Evolutionary conservation across 2,797 vertebrate species (phyloP).

Genomic region (Mormyrus proboscirostris): DNA sequence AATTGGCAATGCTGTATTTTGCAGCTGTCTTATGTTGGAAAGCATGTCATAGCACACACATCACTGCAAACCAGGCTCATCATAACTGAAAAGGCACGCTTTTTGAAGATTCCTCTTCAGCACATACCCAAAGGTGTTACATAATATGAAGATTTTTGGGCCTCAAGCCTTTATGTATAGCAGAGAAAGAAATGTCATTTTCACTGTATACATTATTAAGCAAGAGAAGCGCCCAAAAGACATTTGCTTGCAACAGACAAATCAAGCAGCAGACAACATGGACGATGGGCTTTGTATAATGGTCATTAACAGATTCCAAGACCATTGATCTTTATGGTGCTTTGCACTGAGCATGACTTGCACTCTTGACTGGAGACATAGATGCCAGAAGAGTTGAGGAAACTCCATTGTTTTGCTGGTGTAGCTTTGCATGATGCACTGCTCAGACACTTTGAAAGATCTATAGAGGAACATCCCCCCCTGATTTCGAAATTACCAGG

Average conservation of each 20-base stretch:
- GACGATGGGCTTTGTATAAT: neutral
- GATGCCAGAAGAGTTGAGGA: neutral
- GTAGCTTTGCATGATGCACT: neutral
- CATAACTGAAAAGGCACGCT: neutral
- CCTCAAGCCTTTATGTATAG: neutral
- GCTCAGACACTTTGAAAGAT: neutral
- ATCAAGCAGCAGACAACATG: neutral
- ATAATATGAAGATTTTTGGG: neutral
- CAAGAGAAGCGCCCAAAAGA: neutral
- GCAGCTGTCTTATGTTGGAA: neutral
- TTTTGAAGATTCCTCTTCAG: neutral
- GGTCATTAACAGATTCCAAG: neutral
- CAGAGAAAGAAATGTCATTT: neutral
- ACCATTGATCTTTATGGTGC: neutral
- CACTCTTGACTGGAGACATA: neutral
- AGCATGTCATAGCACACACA: neutral
- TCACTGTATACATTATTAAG: conserved; percentile 13
- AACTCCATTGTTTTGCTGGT: neutral
- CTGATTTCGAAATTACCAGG: neutral
- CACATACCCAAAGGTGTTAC: neutral
- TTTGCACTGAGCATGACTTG: neutral
- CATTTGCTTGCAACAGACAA: neutral
- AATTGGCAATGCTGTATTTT: neutral
- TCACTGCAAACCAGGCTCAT: neutral
- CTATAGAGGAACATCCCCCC: neutral